These are phyloP conservation scores for Microctonus hyperodae DNA, from an alignment of 2,888 invertebrate species.

Conservation along the genomic window DNA sequence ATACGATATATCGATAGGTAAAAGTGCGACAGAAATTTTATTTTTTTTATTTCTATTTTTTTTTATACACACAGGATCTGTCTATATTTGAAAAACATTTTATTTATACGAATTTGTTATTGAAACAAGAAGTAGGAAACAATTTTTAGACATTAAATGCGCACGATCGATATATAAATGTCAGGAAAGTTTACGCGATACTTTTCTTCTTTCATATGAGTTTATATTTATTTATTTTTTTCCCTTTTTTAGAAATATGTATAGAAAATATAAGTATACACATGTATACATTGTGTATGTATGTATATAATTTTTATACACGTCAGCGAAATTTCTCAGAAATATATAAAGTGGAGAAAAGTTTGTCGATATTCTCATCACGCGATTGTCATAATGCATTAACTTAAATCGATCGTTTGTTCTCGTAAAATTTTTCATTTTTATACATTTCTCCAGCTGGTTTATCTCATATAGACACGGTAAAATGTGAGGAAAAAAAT, in stretches of 20 bases:
- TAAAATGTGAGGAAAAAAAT: neutral
- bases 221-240: neutral
- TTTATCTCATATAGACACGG: neutral
- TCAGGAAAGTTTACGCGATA: neutral
- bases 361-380: constrained; percentile 21
- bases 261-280: too few relatives aligned
- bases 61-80: neutral
- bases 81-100: neutral
- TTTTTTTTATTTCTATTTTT: constrained; percentile 1
- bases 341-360: neutral
- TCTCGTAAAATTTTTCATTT: constrained; percentile 16
- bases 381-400: constrained; percentile 24
- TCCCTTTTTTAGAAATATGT: too few relatives aligned
- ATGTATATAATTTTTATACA: neutral
- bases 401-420: constrained; percentile 26
- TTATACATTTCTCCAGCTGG: neutral
- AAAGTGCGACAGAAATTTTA: neutral
- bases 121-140: neutral
- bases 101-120: neutral
- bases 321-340: constrained; percentile 6
- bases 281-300: neutral
- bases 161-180: neutral
- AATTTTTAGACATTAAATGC: neutral
- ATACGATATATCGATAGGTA: constrained; percentile 25
- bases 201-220: neutral